Evolutionary conservation across 1,140 invertebrate species (phyloP).

Genomic region (Periplaneta americana): DNA sequence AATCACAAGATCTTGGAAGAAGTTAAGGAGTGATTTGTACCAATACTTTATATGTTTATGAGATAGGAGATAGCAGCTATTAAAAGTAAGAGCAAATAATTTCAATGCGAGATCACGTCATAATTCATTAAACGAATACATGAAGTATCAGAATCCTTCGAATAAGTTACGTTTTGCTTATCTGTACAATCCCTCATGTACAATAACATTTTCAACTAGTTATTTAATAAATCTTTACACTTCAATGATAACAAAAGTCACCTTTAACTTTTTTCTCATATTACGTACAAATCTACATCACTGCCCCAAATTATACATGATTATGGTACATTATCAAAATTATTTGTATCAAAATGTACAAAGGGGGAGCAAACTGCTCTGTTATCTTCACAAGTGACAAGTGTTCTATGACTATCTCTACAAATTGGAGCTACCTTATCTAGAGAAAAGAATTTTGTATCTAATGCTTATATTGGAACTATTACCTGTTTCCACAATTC

Average conservation of each 20-base stretch:
- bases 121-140: neutral
- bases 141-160: neutral
- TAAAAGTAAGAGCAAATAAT: neutral
- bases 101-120: neutral
- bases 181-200: neutral
- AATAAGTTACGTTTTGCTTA: neutral
- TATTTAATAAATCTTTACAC: neutral
- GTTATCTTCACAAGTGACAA: neutral
- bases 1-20: neutral
- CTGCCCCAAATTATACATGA: neutral
- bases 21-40: neutral
- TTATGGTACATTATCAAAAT: neutral
- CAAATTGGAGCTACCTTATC: neutral
- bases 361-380: neutral
- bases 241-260: neutral
- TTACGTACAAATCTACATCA: neutral
- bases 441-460: neutral
- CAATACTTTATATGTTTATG: neutral
- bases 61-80: neutral
- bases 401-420: neutral
- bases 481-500: too few relatives aligned
- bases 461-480: too few relatives aligned
- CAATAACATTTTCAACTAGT: neutral
- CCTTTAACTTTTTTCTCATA: neutral
- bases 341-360: neutral